Conservation (phyloP, 2,888 invertebrate species). For the Cheilosia urbana region DNA sequence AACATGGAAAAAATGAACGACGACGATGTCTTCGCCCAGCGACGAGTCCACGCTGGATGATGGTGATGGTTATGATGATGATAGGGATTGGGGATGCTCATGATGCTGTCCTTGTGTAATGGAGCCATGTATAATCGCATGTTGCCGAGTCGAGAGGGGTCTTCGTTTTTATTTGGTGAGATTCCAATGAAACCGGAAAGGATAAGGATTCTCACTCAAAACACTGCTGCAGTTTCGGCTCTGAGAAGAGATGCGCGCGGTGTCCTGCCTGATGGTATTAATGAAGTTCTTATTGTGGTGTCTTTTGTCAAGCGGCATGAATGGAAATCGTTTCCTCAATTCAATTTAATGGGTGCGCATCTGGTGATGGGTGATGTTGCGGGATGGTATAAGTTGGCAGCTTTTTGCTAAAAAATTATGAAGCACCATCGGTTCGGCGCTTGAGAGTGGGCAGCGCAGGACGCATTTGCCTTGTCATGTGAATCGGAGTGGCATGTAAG, state of each 20-base stretch:
- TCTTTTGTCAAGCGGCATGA: constrained; percentile 50
- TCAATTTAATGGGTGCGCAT: constrained; percentile 51
- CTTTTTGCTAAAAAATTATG: neutral
- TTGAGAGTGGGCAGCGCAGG: too few species aligned
- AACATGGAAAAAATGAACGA: constrained; percentile 37
- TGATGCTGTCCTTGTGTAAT: constrained; percentile 42
- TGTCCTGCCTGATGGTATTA: constrained; percentile 20
- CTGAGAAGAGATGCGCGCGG: neutral
- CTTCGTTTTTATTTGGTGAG: constrained; percentile 18
- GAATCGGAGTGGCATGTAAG: too few species aligned
- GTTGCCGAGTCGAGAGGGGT: constrained; percentile 26
- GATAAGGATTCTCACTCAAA: constrained; percentile 66
- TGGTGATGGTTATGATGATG: constrained; percentile 43
- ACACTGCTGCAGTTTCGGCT: neutral
- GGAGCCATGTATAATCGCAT: constrained; percentile 24
- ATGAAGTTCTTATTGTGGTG: constrained; percentile 46
- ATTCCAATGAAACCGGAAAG: constrained; percentile 65
- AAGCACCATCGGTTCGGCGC: neutral
- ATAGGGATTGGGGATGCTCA: constrained; percentile 42
- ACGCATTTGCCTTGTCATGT: too few species aligned
- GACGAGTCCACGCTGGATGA: constrained; percentile 40
- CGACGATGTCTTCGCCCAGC: constrained; percentile 44
- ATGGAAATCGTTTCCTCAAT: constrained; percentile 70
- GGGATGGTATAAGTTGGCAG: neutral
- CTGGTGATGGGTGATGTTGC: constrained; percentile 25